Base-by-base conservation (phyloP, 2,888 invertebrate species). In the Acanthopleura granulata region DNA sequence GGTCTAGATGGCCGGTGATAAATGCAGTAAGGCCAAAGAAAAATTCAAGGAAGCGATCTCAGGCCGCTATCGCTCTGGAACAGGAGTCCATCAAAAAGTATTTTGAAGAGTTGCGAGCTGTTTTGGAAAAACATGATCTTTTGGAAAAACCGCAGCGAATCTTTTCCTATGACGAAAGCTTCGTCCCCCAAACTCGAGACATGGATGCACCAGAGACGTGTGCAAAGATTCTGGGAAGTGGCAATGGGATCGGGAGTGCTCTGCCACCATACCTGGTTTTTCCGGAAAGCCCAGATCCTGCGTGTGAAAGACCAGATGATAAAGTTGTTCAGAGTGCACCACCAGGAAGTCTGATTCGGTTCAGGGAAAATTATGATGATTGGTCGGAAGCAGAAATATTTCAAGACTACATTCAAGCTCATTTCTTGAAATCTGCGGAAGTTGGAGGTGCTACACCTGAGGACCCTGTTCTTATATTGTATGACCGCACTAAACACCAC, bases 191-290 rank as follows among this genome's bases (percentile, higher is more conserved):
- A 16, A 69, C 57, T 9, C 72, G 57, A 25, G 62, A 70, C 29
- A 75, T 71, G 18, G 62, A 73, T 30, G 25, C 29, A 22, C 51
- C n/a, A 14, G 16, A 27, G 6, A 22, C 16, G 27, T 40, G 69
- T 29, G 27, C 27, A 18, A 11, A 9, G 29, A 16, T 14, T 29
- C 78, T 82, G 49, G 80, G 82, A 16, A 79, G 80, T 75, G 81
- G 81, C n/a, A 82, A 82, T 75, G 82, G 80, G 3, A 72, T 79
- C 9, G 82, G 82, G 16, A 76, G 75, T 18, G 76, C 78, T 12
- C 74, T 82, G n/a, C 82, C 82, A 4, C 82, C 81, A 0, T 81
- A 78, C 40, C 62, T 81, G 11, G 77, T 82, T 30, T 82, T 80
- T 72, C 79, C 80, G 15, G 75, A 76, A 57, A 76, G 51, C 30